These are phyloP conservation scores for Platycercus adscitus DNA, from an alignment of 2,113 vertebrate species.

Conservation along the genomic window DNA sequence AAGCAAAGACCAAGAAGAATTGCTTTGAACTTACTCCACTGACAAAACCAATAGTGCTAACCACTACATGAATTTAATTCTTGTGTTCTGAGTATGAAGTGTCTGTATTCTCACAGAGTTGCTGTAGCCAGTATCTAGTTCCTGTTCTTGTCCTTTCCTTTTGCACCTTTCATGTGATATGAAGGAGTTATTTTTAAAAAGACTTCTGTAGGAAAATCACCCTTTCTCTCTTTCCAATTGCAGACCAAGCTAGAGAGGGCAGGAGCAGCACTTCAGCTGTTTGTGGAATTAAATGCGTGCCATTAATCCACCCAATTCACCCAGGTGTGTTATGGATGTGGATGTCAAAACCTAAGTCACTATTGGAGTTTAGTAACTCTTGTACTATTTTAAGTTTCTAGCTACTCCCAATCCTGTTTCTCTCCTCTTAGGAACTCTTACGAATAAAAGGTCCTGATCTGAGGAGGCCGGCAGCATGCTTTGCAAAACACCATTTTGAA, in stretches of 20 bases:
- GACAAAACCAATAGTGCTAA: background rate
- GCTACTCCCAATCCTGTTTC: background rate
- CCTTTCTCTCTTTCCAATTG: background rate
- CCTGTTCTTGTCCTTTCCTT: background rate
- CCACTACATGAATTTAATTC: background rate
- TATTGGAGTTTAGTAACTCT: background rate
- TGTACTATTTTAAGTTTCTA: background rate
- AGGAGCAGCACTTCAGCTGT: background rate
- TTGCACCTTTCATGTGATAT: background rate
- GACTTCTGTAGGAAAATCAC: background rate
- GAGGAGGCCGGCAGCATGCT: background rate
- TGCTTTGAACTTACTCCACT: background rate
- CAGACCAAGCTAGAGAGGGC: background rate
- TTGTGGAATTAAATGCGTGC: background rate
- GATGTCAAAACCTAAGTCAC: background rate
- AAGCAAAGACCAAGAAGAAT: background rate
- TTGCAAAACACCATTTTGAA: background rate
- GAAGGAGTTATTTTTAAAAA: background rate
- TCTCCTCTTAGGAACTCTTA: background rate
- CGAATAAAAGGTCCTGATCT: background rate
- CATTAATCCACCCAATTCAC: background rate
- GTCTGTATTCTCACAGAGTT: background rate
- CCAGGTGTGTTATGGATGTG: background rate
- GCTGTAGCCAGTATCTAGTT: background rate
- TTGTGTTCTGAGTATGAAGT: rapidly evolving